A percentile compares a stretch with the other conserved stretches of the same genome.
Evolutionary conservation across 2,888 invertebrate genomes (phyloP).

Genomic region (Tolmerus cingulatus): DNA sequence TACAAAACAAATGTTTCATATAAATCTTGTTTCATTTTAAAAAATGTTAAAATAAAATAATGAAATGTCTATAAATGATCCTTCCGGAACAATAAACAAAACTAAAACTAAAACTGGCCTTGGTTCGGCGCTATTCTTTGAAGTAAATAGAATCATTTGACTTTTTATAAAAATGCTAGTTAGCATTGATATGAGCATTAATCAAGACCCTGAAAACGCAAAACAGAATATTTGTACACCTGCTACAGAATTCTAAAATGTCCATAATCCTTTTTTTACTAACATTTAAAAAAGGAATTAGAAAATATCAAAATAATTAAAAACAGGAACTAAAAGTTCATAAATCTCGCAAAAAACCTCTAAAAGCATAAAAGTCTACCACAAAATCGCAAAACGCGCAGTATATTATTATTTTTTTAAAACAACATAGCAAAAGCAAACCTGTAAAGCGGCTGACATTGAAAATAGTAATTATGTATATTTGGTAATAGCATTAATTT

Average conservation of each 20-base stretch:
- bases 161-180: neutral
- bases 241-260: neutral
- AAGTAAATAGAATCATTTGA: neutral
- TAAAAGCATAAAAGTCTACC: neutral
- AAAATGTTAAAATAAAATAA: neutral
- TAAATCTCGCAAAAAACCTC: neutral
- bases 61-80: neutral
- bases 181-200: neutral
- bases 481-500: neutral
- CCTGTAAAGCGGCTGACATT: neutral
- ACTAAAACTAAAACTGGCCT: neutral
- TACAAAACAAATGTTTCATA: neutral
- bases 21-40: neutral
- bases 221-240: neutral
- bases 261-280: neutral
- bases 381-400: neutral
- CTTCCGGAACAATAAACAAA: neutral
- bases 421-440: neutral
- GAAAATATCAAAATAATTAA: neutral
- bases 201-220: neutral
- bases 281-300: neutral
- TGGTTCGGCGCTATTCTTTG: neutral
- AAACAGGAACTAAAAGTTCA: neutral
- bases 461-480: neutral
- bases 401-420: neutral